phyloP scores from a whole-genome alignment of 2,797 vertebrate species.

The Spondyliosoma cantharus region DNA sequence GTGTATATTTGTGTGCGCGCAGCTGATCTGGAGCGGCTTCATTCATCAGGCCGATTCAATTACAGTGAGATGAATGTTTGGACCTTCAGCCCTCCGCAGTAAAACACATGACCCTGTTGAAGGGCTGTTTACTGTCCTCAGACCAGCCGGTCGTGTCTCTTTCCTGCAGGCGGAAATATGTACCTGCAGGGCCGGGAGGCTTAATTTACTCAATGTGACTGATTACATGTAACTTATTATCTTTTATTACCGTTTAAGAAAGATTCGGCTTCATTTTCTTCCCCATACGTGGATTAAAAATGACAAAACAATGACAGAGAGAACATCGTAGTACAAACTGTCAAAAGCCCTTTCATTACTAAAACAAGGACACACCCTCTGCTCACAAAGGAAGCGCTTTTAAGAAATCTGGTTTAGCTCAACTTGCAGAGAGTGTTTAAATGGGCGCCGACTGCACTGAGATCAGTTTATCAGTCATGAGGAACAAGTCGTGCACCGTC shows the following conservation, averaged over 20 bases:
- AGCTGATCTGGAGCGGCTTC: conserved; percentile 29
- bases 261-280: neutral
- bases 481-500: neutral
- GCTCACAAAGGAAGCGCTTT: too few relatives aligned
- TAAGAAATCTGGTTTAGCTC: neutral
- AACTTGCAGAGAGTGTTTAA: neutral
- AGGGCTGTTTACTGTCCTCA: conserved; percentile 56
- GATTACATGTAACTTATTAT: neutral
- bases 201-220: neutral
- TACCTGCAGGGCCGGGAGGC: neutral
- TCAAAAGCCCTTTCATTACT: neutral
- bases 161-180: neutral
- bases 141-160: conserved; percentile 30
- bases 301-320: neutral
- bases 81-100: conserved; percentile 50
- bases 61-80: conserved; percentile 53
- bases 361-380: neutral
- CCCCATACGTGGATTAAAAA: neutral
- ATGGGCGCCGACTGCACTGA: neutral
- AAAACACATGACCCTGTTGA: conserved; percentile 54
- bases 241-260: neutral
- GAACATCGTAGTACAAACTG: neutral
- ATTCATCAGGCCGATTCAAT: conserved; percentile 43
- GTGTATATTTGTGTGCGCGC: conserved; percentile 7
- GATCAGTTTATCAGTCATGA: neutral